Conservation (phyloP, 2,888 invertebrate species). For the Chymomyza amoena region DNA sequence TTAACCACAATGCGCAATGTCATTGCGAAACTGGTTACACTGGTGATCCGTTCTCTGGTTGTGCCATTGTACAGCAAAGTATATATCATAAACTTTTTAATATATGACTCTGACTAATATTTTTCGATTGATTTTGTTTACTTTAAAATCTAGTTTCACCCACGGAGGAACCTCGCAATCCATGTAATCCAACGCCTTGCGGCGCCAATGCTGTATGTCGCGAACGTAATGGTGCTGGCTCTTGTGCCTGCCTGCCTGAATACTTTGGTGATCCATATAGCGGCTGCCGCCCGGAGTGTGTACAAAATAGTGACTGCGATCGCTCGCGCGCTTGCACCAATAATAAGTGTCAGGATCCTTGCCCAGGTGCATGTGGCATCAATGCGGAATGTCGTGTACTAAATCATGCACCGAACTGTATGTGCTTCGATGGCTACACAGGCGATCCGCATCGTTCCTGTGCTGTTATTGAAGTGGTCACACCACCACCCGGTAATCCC, state of each 20-base stretch:
- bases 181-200: conserved; percentile 89
- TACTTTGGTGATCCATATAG: conserved; percentile 89
- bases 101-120: neutral
- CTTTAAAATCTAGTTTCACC: conserved; percentile 63
- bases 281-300: conserved; percentile 90
- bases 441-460: conserved; percentile 87
- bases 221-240: conserved; percentile 86
- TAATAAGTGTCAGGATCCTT: conserved; percentile 89
- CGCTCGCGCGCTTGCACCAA: conserved; percentile 86
- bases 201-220: conserved; percentile 89
- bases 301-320: conserved; percentile 87
- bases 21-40: conserved; percentile 86
- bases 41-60: conserved; percentile 88
- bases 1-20: conserved; percentile 89
- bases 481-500: conserved; percentile 78
- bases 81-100: conserved; percentile 45
- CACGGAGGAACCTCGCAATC: conserved; percentile 83
- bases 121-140: neutral
- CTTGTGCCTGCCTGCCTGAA: conserved; percentile 86
- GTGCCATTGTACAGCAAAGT: conserved; percentile 81
- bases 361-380: conserved; percentile 87
- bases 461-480: conserved; percentile 72
- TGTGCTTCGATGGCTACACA: conserved; percentile 85
- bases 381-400: conserved; percentile 87
- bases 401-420: conserved; percentile 88